These are phyloP conservation scores for Agriotes lineatus DNA, from an alignment of 2,888 invertebrate species.

Conservation along the genomic window DNA sequence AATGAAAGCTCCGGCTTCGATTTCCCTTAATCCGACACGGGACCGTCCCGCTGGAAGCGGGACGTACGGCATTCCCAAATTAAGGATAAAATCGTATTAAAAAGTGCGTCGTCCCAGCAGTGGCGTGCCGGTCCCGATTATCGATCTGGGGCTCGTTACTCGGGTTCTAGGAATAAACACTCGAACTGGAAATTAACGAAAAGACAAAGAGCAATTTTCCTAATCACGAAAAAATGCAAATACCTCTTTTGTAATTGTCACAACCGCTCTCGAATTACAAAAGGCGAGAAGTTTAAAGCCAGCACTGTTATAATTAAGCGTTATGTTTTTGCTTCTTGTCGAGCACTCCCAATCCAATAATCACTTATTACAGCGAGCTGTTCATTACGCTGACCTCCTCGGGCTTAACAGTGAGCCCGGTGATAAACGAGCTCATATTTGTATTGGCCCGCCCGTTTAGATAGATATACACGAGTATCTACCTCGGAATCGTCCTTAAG, in stretches of 20 bases:
- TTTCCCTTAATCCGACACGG: no score
- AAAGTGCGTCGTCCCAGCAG: not conserved
- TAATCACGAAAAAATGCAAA: constrained; percentile 33
- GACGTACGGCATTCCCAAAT: no score
- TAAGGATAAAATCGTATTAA: constrained; percentile 21
- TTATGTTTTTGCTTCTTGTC: constrained; percentile 26
- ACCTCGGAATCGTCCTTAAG: constrained; percentile 17
- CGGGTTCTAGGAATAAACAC: constrained; percentile 18
- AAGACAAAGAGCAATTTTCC: constrained; percentile 31
- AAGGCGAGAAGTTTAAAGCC: constrained; percentile 26
- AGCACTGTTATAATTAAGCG: constrained; percentile 16
- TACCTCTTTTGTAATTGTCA: constrained; percentile 25
- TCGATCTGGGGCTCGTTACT: constrained; percentile 17
- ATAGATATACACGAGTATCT: constrained; percentile 23
- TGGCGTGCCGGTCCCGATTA: constrained; percentile 7
- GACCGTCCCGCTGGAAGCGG: no score
- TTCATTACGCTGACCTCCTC: constrained; percentile 28
- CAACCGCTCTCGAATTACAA: constrained; percentile 23
- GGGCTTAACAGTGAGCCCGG: constrained; percentile 12
- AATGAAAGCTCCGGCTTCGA: no score
- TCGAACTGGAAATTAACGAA: constrained; percentile 23
- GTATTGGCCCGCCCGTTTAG: constrained; percentile 16
- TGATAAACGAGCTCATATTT: constrained; percentile 33
- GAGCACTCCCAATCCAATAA: constrained; percentile 20
- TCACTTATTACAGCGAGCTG: constrained; percentile 25